A percentile compares a stretch with the other conserved stretches of the same genome.
Conservation (phyloP, 1,140 invertebrate species). For the Papilio aristodemus region DNA sequence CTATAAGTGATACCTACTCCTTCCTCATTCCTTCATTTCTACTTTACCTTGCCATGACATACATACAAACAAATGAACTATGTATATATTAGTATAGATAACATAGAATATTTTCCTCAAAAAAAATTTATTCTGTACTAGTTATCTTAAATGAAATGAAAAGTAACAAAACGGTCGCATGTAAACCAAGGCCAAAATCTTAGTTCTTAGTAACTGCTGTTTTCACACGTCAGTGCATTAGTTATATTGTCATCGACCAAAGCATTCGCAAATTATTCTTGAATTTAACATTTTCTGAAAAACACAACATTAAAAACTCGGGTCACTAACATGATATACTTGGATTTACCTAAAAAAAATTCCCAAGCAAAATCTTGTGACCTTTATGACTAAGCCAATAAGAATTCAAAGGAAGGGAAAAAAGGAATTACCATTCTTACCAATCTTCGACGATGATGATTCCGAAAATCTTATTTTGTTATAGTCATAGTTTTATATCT, state of each 20-base stretch:
- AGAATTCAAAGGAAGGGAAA: not conserved
- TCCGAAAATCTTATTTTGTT: constrained; percentile 19
- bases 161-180: constrained; percentile 44
- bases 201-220: constrained; percentile 67
- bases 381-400: constrained; percentile 14
- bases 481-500: not conserved
- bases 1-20: no score
- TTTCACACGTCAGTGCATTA: constrained; percentile 68
- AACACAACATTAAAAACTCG: not conserved
- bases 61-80: no score
- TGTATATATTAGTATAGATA: no score
- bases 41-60: no score
- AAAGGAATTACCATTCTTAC: not conserved
- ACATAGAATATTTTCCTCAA: no score
- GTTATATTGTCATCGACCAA: constrained; percentile 65
- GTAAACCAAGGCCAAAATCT: constrained; percentile 50
- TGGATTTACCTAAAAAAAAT: constrained; percentile 1
- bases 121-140: no score
- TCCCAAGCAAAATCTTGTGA: not conserved
- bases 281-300: not conserved
- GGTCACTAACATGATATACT: not conserved
- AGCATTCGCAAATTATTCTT: constrained; percentile 40
- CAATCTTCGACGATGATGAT: constrained; percentile 12
- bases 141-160: no score
- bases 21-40: no score